Percentiles rank a stretch among this genome's conserved stretches.
These are phyloP conservation scores for Anguilla megastoma DNA, from an alignment of 2,797 vertebrate species.

Conservation along the genomic window DNA sequence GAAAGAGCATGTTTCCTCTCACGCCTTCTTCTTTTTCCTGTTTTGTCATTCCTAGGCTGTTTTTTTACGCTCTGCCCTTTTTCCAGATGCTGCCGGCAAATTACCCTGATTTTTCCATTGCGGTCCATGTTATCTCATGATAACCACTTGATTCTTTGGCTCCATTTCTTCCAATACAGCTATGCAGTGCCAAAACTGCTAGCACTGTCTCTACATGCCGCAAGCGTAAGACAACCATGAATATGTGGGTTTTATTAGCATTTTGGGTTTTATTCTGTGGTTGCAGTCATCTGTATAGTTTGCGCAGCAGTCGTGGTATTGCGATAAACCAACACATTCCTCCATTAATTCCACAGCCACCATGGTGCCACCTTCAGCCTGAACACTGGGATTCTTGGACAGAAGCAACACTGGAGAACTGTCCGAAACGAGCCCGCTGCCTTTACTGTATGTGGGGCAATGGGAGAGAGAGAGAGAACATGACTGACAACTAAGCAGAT, in stretches of 20 bases:
- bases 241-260: not conserved
- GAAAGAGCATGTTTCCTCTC: conserved; percentile 30
- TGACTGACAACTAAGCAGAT: not conserved
- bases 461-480: not conserved
- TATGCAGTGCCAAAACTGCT: not conserved
- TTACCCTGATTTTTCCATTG: conserved; percentile 24
- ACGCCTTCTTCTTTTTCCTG: conserved; percentile 21
- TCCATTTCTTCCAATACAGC: not conserved
- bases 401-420: not conserved
- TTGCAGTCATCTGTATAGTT: not conserved
- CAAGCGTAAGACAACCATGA: not conserved
- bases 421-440: not conserved
- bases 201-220: not conserved
- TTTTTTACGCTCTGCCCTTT: conserved; percentile 25
- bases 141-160: not conserved
- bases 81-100: not conserved
- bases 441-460: not conserved
- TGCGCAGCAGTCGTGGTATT: not conserved
- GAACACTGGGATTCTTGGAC: not conserved
- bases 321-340: not conserved
- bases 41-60: conserved; percentile 31
- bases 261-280: not conserved
- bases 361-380: not conserved
- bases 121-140: conserved; percentile 22
- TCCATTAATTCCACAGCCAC: not conserved